Evolutionary conservation across 2,888 invertebrate species (phyloP).

Genomic region (Cylindroiulus punctatus): DNA sequence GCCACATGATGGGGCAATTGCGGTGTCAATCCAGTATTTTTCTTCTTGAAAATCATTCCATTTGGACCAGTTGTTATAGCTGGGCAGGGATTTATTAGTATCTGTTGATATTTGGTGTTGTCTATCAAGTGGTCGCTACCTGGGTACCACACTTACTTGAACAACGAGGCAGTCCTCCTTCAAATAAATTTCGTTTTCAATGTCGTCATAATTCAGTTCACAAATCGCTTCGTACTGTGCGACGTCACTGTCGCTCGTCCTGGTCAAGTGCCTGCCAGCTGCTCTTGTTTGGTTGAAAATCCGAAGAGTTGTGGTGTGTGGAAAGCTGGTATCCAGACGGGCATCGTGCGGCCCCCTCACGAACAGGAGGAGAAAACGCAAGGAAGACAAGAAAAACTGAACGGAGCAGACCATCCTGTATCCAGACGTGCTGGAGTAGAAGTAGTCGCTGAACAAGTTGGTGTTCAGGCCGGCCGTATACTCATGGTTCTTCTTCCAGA

Average conservation of each 20-base stretch:
- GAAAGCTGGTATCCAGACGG: neutral
- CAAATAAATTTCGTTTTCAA: neutral
- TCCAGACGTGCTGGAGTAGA: constrained; percentile 12
- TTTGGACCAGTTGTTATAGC: too few relatives aligned
- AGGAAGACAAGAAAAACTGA: neutral
- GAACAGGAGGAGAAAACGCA: neutral
- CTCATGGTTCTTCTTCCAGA: neutral
- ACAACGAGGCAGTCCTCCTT: neutral
- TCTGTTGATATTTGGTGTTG: too few relatives aligned
- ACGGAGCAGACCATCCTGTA: neutral
- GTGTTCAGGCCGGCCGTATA: neutral
- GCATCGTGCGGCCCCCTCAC: neutral
- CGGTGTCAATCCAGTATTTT: too few relatives aligned
- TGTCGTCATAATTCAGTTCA: neutral
- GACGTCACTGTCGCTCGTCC: neutral
- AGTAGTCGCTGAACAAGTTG: neutral
- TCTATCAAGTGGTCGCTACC: too few relatives aligned
- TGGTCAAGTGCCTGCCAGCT: neutral
- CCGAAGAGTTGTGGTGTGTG: neutral
- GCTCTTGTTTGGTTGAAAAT: neutral
- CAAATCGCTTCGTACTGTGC: neutral
- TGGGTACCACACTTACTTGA: neutral
- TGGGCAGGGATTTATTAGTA: too few relatives aligned
- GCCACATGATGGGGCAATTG: too few relatives aligned
- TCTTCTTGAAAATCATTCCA: too few relatives aligned